Conservation (phyloP, 2,888 invertebrate genomes). For the Papilio protenor region DNA sequence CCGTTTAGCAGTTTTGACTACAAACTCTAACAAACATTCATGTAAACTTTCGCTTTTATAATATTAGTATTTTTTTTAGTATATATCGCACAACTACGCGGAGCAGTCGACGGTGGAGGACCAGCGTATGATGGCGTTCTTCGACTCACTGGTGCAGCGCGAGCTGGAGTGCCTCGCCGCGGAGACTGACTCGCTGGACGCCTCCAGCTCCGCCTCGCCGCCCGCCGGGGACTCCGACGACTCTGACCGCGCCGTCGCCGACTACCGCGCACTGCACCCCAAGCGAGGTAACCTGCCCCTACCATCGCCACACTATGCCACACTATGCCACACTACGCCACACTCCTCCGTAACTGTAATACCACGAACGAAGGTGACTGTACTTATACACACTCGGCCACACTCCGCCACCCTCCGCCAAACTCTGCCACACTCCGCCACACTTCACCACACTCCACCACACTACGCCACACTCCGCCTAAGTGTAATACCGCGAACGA, state of each 20-base stretch:
- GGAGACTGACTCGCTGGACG: slow-evolving; percentile 77
- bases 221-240: slow-evolving; percentile 66
- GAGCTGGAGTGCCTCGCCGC: slow-evolving; percentile 92
- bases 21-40: too few species aligned
- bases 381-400: not conserved
- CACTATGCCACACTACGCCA: too few species aligned
- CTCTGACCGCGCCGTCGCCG: slow-evolving; percentile 68
- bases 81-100: slow-evolving; percentile 94
- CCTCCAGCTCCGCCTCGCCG: slow-evolving; percentile 62
- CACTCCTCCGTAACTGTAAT: not conserved
- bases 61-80: slow-evolving; percentile 68
- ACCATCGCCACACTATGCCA: too few species aligned
- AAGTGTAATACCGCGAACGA: not conserved
- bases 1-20: slow-evolving; percentile 43
- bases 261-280: slow-evolving; percentile 69
- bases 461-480: too few species aligned
- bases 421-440: too few species aligned
- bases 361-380: not conserved
- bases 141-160: slow-evolving; percentile 95
- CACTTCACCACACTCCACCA: too few species aligned
- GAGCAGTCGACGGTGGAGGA: slow-evolving; percentile 95
- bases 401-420: too few species aligned
- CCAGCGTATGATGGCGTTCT: slow-evolving; percentile 98
- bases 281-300: slow-evolving; percentile 62
- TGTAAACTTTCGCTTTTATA: too few species aligned